phyloP scores from a whole-genome alignment of 2,888 invertebrate species.

The Papilio gigon region DNA sequence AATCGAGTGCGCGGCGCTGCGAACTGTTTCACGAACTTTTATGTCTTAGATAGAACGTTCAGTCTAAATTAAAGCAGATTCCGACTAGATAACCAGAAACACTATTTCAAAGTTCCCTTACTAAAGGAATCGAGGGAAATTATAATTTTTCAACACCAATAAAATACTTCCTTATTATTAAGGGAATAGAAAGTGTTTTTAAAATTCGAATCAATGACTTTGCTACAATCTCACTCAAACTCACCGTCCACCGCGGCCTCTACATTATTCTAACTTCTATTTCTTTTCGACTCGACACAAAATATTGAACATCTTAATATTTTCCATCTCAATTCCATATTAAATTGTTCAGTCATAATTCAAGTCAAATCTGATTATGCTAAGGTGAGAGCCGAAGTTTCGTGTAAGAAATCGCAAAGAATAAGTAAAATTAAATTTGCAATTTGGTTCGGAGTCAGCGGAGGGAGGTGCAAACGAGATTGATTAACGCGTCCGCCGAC shows the following conservation, averaged over 20 bases:
- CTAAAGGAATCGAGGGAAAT: neutral
- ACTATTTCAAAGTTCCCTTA: neutral
- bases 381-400: slow-evolving; percentile 42
- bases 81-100: neutral
- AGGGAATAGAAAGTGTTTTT: neutral
- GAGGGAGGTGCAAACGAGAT: slow-evolving; percentile 47
- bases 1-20: neutral
- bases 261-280: neutral
- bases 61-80: slow-evolving; percentile 28
- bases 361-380: slow-evolving; percentile 63
- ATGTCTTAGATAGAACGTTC: slow-evolving; percentile 16
- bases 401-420: slow-evolving; percentile 23
- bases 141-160: no score
- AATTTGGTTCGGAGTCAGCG: slow-evolving; percentile 54
- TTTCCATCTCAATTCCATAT: slow-evolving; percentile 46
- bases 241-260: no score
- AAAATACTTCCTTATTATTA: neutral
- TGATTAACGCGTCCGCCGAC: slow-evolving; percentile 67
- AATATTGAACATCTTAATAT: slow-evolving; percentile 7
- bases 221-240: neutral
- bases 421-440: slow-evolving; percentile 68
- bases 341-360: slow-evolving; percentile 75
- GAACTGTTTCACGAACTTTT: neutral
- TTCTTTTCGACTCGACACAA: neutral
- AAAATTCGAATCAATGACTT: neutral